phyloP scores from a whole-genome alignment of 2,797 vertebrate species.

The Periophthalmus magnuspinnatus region DNA sequence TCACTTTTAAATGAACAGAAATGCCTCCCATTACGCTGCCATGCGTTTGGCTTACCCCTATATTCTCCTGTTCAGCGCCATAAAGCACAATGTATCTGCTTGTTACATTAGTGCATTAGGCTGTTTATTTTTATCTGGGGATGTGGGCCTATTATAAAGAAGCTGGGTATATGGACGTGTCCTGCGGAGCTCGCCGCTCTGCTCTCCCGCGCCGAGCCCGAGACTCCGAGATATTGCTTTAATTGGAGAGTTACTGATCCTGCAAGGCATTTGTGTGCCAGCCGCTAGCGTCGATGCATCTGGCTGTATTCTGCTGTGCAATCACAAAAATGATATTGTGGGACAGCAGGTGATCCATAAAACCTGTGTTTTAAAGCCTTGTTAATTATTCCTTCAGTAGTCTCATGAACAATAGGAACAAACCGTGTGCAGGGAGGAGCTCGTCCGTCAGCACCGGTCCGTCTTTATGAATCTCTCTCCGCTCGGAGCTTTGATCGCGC shows the following conservation, averaged over 20 bases:
- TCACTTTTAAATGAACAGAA: constrained; percentile 58
- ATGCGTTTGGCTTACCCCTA: constrained; percentile 45
- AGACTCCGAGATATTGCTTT: constrained; percentile 79
- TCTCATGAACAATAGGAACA: constrained; percentile 82
- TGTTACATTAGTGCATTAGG: constrained; percentile 55
- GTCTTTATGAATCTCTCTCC: constrained; percentile 47
- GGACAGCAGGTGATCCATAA: constrained; percentile 88
- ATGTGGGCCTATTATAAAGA: constrained; percentile 54
- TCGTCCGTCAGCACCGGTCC: constrained; percentile 59
- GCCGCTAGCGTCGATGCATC: constrained; percentile 78
- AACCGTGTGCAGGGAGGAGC: constrained; percentile 66
- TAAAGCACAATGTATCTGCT: constrained; percentile 59
- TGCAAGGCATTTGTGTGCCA: constrained; percentile 80
- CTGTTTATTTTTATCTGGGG: constrained; percentile 61
- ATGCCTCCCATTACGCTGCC: constrained; percentile 44
- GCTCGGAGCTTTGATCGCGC: constrained; percentile 53
- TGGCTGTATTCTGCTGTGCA: constrained; percentile 80
- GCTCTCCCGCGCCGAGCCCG: constrained; percentile 57
- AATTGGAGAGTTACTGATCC: constrained; percentile 83
- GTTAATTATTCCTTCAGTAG: constrained; percentile 85
- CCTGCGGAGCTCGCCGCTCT: constrained; percentile 57
- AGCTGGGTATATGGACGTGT: constrained; percentile 52
- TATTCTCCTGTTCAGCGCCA: constrained; percentile 53
- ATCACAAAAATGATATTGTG: constrained; percentile 83
- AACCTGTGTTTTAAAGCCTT: constrained; percentile 83